Evolutionary conservation across 2,888 invertebrate species (phyloP).

Genomic region (Troides helena): DNA sequence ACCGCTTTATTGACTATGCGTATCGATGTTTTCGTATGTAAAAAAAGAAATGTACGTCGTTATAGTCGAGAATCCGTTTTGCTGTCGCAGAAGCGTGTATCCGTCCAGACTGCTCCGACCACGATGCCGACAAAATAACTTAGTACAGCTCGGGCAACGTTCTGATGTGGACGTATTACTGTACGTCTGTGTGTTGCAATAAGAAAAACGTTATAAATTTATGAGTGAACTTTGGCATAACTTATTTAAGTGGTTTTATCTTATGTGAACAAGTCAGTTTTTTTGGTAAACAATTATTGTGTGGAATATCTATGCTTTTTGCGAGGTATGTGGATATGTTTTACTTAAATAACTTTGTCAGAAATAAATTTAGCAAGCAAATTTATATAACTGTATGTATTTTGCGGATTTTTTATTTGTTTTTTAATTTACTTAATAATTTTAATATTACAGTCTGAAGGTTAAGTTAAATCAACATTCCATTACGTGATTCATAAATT

Average conservation of each 20-base stretch:
- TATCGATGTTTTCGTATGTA: conserved; percentile 6
- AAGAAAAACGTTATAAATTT: conserved; percentile 27
- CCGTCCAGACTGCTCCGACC: conserved; percentile 40
- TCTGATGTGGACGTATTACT: conserved; percentile 54
- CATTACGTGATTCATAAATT: conserved; percentile 44
- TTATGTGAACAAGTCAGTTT: not conserved
- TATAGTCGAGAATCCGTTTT: conserved; percentile 14
- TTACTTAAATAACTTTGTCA: not conserved
- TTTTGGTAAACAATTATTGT: not conserved
- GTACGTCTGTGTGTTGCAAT: conserved; percentile 26
- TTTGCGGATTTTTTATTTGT: not conserved
- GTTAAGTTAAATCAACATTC: conserved; percentile 38
- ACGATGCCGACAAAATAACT: conserved; percentile 62
- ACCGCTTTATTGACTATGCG: not conserved
- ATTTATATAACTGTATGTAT: not conserved
- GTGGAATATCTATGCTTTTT: not conserved
- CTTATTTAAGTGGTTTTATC: conserved; percentile 7
- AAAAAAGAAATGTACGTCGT: conserved; percentile 49
- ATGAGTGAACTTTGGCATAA: conserved; percentile 18
- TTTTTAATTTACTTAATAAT: not conserved
- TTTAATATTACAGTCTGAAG: conserved; percentile 22
- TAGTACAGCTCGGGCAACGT: conserved; percentile 63
- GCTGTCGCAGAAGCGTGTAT: conserved; percentile 9
- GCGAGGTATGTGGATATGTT: not conserved
- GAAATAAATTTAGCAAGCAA: not conserved